These are phyloP conservation scores for Herpetotheres cachinnans DNA, from an alignment of 2,113 vertebrate species.

Conservation along the genomic window DNA sequence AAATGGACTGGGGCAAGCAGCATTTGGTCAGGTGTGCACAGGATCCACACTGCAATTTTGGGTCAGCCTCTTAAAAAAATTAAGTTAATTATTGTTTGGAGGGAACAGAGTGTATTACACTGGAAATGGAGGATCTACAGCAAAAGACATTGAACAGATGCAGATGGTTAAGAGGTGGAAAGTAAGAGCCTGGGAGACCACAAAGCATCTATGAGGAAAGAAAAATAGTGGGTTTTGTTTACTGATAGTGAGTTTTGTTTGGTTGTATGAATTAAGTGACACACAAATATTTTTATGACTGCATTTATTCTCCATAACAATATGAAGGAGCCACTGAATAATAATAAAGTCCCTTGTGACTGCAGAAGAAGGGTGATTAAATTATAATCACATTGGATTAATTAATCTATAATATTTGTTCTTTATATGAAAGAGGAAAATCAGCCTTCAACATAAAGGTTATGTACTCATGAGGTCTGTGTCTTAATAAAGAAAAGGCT, in stretches of 20 bases:
- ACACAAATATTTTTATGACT: slow-evolving; percentile 77
- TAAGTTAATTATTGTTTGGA: slow-evolving; percentile 6
- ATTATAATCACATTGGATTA: slow-evolving; percentile 98
- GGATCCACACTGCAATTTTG: background rate
- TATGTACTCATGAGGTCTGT: slow-evolving; percentile 89
- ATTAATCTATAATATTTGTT: slow-evolving; percentile 99
- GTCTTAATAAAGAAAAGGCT: slow-evolving; percentile 91
- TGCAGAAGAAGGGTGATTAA: slow-evolving; percentile 93
- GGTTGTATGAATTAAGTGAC: slow-evolving; percentile 65
- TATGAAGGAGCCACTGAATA: slow-evolving; percentile 83
- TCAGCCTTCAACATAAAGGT: slow-evolving; percentile 92
- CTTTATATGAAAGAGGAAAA: slow-evolving; percentile 88
- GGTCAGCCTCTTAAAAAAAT: slow-evolving; percentile 14
- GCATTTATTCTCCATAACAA: slow-evolving; percentile 78
- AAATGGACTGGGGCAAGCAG: background rate
- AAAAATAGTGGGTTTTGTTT: background rate
- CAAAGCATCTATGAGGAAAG: background rate
- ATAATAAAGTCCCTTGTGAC: slow-evolving; percentile 82
- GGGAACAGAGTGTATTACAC: background rate
- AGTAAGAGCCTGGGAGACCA: background rate
- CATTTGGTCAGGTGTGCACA: background rate
- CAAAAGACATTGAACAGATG: background rate
- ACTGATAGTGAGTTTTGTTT: slow-evolving; percentile 14
- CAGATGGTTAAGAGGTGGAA: background rate
- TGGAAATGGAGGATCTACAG: background rate